Base-by-base conservation (phyloP, 2,113 vertebrate genomes). In the Catharus minimus region DNA sequence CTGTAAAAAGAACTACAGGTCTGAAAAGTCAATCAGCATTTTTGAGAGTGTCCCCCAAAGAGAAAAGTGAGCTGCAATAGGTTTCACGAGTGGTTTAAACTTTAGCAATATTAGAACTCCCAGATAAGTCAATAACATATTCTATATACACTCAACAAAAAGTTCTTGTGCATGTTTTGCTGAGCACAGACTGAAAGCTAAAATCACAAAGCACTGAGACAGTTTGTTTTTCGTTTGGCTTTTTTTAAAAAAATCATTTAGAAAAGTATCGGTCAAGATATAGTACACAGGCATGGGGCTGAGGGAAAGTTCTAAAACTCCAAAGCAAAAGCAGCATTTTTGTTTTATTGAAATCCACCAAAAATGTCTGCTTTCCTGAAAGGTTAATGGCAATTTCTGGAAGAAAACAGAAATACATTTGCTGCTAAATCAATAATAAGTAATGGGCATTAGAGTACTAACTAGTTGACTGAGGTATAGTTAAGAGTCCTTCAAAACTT, bases 401-500 rank as follows among this genome's bases (percentile, higher is more conserved):
- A 95, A 95, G 50, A 94, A 95, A 94, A 91, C 74, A 95, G 94
- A 96, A 94, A 95, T 30, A 93, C 11, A 73, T 87, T 92, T 91
- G 84, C 82, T 91, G 82, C 89, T 94, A 82, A 93, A 82, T 50
- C 61, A 89, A 55, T 78, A 90, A 38, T 72, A 86, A 67, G 75
- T 90, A 96, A 77, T 56, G 87, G 62, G 27, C 94, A 92, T 95
- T 88, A 97, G 87, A 96, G 93, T 57, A 94, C 92, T 94, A 93
- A 89, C 82, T 95, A 93, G 60, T 77, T 96, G 94, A 95, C 92
- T 97, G 97, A 97, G 96, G 96, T 97, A 97, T 96, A 96, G 92
- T 96, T 94, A 90, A 96, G 47, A 96, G 93, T 97, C 96, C 95
- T 97, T 97, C 95, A 94, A 96, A 97, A 94, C 46, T 91, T 92